Evolutionary conservation across 1,140 invertebrate species (phyloP), one percentile per base, ranked within the genome.

Genomic region (Heliothis virescens): DNA sequence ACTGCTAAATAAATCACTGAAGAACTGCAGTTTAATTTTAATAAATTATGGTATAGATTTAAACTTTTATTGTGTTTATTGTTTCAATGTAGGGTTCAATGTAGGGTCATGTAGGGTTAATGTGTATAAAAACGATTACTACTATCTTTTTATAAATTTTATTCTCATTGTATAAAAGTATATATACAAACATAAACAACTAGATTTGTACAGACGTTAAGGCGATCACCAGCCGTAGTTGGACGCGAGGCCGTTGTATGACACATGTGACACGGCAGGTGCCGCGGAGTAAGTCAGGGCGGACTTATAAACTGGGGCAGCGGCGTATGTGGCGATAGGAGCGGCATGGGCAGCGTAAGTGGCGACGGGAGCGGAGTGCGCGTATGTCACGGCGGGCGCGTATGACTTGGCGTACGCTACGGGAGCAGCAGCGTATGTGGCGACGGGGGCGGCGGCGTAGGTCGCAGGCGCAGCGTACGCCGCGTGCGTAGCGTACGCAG

Each of bases 251-350:
- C 83, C 86, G 76, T 81, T 86, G 85, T 89, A 90, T 18, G 89
- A 78, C 29, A 89, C 86, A 80, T 90, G 86, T 65, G 89, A 89
- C n/a, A 89, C 85, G 21, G 86, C 87, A 41, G 89, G 89, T 12
- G 88, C 88, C 15, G 88, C 85, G 18, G 89, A 88, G 86, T 89
- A 88, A 11, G 86, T 79, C 53, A 85, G 16, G 59, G 88, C 84
- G 69, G 87, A 87, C 55, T 83, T 82, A 60, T 86, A 78, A 12
- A 87, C 82, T 10, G 86, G 85, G 11, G 85, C 86, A 50, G 85
- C 84, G 52, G 87, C 82, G 79, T 86, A 87, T 18, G 83, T 47
- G 41, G 85, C 81, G 12, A 83, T 48, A 9, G 79, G 79, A 41
- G 79, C 79, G 34, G 74, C 74, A 50, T 77, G 18, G 3, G 53